Evolutionary conservation across 2,797 vertebrate species (phyloP).

Genomic region (Xerus rutilus): DNA sequence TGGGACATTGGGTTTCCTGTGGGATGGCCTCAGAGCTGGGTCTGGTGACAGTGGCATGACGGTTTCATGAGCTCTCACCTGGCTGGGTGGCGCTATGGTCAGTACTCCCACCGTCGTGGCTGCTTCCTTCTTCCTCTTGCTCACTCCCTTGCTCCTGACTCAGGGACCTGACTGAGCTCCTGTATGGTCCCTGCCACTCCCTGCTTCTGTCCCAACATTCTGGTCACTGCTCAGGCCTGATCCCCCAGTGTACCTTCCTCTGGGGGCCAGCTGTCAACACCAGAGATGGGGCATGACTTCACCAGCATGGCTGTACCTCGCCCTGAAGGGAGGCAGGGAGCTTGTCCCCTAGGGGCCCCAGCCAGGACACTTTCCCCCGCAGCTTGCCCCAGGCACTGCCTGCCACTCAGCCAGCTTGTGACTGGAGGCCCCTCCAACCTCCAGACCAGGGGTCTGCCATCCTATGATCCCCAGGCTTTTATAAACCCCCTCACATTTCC

Average conservation of each 20-base stretch:
- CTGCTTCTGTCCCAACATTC: neutral
- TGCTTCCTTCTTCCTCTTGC: neutral
- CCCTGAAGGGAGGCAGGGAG: neutral
- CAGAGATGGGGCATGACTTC: neutral
- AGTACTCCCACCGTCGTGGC: too few species aligned
- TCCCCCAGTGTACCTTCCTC: neutral
- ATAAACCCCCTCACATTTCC: neutral
- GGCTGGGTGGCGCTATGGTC: neutral
- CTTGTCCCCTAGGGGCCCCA: neutral
- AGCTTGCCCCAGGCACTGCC: neutral
- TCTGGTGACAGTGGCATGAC: too few species aligned
- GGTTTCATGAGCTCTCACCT: accelerated
- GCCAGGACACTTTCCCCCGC: neutral
- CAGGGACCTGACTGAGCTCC: neutral
- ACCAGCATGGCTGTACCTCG: neutral
- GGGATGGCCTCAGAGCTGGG: too few species aligned
- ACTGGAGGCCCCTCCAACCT: neutral
- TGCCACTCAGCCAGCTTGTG: neutral
- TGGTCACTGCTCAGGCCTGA: neutral
- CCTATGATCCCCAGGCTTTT: neutral
- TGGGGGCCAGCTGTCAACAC: neutral
- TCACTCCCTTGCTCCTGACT: too few species aligned
- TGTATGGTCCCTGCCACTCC: neutral
- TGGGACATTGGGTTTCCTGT: too few species aligned
- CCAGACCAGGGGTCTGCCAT: neutral